phyloP scores from a whole-genome alignment of 2,113 vertebrate species.

The Micronycteris hirsuta region DNA sequence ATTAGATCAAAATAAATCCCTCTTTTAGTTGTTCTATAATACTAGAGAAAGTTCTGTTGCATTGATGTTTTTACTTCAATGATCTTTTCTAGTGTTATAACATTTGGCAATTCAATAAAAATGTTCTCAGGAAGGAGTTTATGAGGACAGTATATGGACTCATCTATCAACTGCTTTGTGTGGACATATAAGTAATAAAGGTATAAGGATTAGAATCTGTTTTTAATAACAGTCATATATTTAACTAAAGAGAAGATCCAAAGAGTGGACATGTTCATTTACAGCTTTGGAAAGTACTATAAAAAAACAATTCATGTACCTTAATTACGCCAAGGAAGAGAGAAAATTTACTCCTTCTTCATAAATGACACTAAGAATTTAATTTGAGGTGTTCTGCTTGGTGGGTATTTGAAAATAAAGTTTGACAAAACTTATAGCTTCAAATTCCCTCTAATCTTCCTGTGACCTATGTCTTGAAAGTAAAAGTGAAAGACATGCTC shows the following conservation, averaged over 20 bases:
- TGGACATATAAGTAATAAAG: conserved; percentile 76
- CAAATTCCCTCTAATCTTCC: conserved; percentile 55
- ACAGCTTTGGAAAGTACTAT: conserved; percentile 61
- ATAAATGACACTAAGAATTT: conserved; percentile 77
- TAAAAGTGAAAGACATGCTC: conserved; percentile 34
- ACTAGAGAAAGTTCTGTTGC: conserved; percentile 53
- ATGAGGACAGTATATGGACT: conserved; percentile 65
- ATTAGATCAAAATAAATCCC: conserved; percentile 25
- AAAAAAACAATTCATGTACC: conserved; percentile 74
- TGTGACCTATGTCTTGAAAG: conserved; percentile 36
- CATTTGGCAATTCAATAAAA: conserved; percentile 70
- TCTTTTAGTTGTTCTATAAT: neutral
- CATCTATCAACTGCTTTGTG: conserved; percentile 71
- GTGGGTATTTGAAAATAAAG: conserved; percentile 70
- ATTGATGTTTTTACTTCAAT: conserved; percentile 61
- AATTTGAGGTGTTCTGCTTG: conserved; percentile 76
- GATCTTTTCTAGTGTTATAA: conserved; percentile 57
- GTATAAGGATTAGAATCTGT: conserved; percentile 74
- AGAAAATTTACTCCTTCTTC: conserved; percentile 73
- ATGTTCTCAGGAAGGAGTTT: conserved; percentile 74
- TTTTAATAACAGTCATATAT: conserved; percentile 80
- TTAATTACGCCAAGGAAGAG: conserved; percentile 75
- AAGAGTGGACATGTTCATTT: conserved; percentile 76
- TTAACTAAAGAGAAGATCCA: conserved; percentile 62
- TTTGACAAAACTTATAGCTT: conserved; percentile 64